A percentile compares a stretch with the other conserved stretches of the same genome.
Conservation (phyloP, 2,888 invertebrate species). For the Apotomis capreana region DNA sequence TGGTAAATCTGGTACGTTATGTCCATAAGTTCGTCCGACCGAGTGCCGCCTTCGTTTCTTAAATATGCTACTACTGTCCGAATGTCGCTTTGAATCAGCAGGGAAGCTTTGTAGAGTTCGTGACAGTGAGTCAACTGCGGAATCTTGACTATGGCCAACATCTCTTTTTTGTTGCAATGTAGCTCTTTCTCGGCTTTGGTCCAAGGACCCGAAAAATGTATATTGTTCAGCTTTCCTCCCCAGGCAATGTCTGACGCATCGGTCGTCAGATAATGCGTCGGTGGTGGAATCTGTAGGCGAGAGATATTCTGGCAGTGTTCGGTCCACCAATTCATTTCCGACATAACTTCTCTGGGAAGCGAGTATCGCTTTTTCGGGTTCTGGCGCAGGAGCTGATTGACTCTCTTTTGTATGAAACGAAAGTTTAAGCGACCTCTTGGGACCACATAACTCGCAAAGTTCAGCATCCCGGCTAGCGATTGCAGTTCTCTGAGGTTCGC, state of each 20-base stretch:
- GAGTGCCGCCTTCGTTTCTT: not conserved
- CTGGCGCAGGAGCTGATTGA: no score
- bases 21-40: not conserved
- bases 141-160: no score
- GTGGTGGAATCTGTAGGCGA: no score
- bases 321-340: not conserved
- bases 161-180: no score
- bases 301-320: no score
- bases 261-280: slow-evolving; percentile 40
- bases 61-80: no score
- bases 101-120: no score
- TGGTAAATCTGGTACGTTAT: not conserved
- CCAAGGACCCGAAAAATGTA: no score
- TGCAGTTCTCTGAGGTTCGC: slow-evolving; percentile 23
- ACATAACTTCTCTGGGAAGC: not conserved
- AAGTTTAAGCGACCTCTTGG: slow-evolving; percentile 39
- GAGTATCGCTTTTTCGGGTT: no score
- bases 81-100: slow-evolving; percentile 1
- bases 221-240: slow-evolving; percentile 41
- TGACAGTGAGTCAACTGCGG: no score
- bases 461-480: slow-evolving; percentile 39
- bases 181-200: no score
- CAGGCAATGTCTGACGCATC: slow-evolving; percentile 44
- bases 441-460: slow-evolving; percentile 43
- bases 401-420: slow-evolving; percentile 14